Evolutionary conservation across 2,113 vertebrate genomes (phyloP), one percentile per base, ranked within the genome.

Genomic region (Ophiodon elongatus): DNA sequence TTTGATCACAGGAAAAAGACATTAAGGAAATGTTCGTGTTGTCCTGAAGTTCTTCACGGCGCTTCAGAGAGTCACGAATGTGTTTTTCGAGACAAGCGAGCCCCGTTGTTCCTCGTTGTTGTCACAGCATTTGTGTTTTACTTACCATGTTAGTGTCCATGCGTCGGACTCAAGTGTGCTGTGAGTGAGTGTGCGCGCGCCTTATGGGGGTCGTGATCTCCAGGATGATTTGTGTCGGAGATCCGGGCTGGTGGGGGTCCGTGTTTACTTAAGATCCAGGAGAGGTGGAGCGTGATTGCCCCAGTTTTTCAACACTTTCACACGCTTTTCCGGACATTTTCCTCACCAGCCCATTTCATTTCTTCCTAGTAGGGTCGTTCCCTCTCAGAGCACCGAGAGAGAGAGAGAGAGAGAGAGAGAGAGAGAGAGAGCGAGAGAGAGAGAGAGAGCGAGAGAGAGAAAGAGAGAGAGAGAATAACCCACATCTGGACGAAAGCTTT

Each of bases 221-320:
- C 62, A 17, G 59, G 83, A 88, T 90, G 87, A 91, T 90, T 92
- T 88, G 85, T 91, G 89, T 87, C 23, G 14, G 81, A 80, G 89
- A 74, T 83, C 83, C 39, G 47, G 70, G 73, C 63, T 76, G 4
- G 79, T 82, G 85, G 84, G 84, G 89, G 83, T 91, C 90, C 66
- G 19, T 94, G 92, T 94, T 95, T 88, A 87, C 84, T 87, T 85
- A 79, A 85, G 83, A 83, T 86, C 83, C 85, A 89, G 72, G 76
- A 88, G 86, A 90, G 91, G 92, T 85, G 86, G 88, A 88, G 90
- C 85, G 47, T 63, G 68, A 89, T 88, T 74, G 87, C 82, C 84
- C 86, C 13, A 60, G 69, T 76, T 91, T 93, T 92, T 94, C 92
- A 93, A 90, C 90, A 89, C 87, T 82, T 93, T 92, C 93, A 89